Percentiles rank a stretch among this genome's conserved stretches.
These are phyloP conservation scores for Rhagonycha fulva DNA, from an alignment of 2,888 invertebrate genomes.

Conservation along the genomic window DNA sequence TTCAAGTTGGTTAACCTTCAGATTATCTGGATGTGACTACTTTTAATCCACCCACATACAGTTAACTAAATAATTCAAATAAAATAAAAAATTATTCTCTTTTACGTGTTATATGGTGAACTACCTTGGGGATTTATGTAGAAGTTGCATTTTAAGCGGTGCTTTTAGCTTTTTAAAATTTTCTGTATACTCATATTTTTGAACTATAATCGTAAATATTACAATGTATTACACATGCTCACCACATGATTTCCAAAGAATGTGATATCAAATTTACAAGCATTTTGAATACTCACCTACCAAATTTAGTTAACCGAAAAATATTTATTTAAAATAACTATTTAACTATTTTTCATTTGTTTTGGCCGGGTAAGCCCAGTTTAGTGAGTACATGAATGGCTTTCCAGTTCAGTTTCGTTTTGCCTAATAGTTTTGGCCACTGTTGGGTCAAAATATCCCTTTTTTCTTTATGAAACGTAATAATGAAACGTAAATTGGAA, in stretches of 20 bases:
- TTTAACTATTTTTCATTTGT: background rate
- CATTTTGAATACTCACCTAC: background rate
- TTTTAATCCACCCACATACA: slow-evolving; percentile 8
- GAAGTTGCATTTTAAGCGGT: background rate
- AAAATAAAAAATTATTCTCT: background rate
- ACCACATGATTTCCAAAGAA: slow-evolving; percentile 10
- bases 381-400: background rate
- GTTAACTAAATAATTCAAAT: background rate
- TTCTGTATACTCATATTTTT: slow-evolving; percentile 9
- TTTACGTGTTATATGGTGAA: background rate
- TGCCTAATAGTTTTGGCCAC: too few species aligned
- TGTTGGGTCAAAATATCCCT: too few species aligned
- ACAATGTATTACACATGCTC: slow-evolving; percentile 12
- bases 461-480: background rate
- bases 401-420: background rate
- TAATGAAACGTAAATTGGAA: too few species aligned
- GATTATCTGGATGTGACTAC: slow-evolving; percentile 7
- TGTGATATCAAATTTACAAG: slow-evolving; percentile 3
- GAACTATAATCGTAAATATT: slow-evolving; percentile 14
- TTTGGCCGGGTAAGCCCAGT: background rate
- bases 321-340: background rate
- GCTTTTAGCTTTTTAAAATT: background rate
- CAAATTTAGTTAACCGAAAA: background rate
- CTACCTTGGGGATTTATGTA: background rate
- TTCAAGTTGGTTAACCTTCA: slow-evolving; percentile 19